Base-by-base conservation (phyloP, 2,888 invertebrate species). In the Sinopyrophorus schimmeli region DNA sequence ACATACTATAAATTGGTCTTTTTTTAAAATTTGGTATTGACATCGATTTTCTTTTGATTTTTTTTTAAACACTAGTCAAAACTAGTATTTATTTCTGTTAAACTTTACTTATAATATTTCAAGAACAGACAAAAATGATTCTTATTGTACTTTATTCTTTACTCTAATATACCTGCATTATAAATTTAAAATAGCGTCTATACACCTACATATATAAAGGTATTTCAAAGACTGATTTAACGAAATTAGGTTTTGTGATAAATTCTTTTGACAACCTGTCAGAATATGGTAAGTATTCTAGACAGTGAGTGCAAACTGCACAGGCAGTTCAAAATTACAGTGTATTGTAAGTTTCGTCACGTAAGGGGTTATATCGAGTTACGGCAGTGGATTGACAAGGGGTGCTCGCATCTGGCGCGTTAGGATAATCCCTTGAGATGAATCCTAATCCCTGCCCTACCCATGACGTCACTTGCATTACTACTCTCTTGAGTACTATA, bases 321-420 rank as follows among this genome's bases (percentile, higher is more conserved):
- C 43, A 43, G 40, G 47, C 26, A 43, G 38, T n/a, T 39, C 43
- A 52, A 52, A n/a, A n/a, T n/a, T n/a, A 52, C 43, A 43, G 37
- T 20, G 42, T 23, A 54, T 64, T 62, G 51, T 53, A 59, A 68
- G 65, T 68, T 69, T 65, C 63, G 61, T 69, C 70, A 70, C 69
- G 69, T 69, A 61, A 60, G 54, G 59, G 63, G 61, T 65, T 68
- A 68, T 68, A 69, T 68, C 66, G 65, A 67, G 66, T 69, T 69
- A 65, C 65, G 59, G 53, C 37, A 59, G 58, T 63, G 61, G 61
- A 67, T 65, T 65, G 67, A 67, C 60, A 61, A 59, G 60, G 61
- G 58, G 53, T 54, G 49, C 51, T 52, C 57, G 57, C 68, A 68
- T 67, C 67, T 68, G 68, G 66, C 64, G 61, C 56, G 54, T 59